These are phyloP conservation scores for Ptychoptera albimana DNA, from an alignment of 2,888 invertebrate species.

Conservation along the genomic window DNA sequence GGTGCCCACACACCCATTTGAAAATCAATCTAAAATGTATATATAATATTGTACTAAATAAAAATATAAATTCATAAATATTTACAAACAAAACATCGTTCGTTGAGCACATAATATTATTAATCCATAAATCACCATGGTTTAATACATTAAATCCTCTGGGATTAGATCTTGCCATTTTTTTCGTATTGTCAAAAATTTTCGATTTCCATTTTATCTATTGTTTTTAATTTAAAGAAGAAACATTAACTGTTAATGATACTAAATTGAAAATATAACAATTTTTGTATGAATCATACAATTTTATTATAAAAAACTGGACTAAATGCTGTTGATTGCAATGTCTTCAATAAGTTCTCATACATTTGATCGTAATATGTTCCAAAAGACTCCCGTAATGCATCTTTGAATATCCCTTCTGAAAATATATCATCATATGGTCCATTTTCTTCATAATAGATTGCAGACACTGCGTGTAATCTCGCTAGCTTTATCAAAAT, in stretches of 20 bases:
- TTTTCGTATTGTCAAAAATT: neutral
- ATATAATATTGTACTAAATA: neutral
- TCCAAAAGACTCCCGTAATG: neutral
- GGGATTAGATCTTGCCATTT: neutral
- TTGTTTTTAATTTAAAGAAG: no score
- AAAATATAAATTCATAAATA: neutral
- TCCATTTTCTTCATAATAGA: slow-evolving; percentile 28
- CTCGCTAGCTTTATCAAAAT: slow-evolving; percentile 31
- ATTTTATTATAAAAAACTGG: no score
- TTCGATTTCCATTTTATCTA: neutral
- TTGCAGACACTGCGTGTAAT: slow-evolving; percentile 35
- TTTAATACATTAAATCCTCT: slow-evolving; percentile 20
- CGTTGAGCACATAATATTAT: slow-evolving; percentile 25
- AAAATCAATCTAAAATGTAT: slow-evolving; percentile 9
- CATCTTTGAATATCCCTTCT: slow-evolving; percentile 12
- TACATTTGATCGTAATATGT: slow-evolving; percentile 3
- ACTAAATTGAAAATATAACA: no score
- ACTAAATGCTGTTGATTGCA: neutral
- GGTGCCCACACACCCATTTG: slow-evolving; percentile 9
- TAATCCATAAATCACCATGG: slow-evolving; percentile 30
- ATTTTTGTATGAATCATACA: no score
- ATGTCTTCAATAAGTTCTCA: neutral
- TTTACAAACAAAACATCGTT: slow-evolving; percentile 6
- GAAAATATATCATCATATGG: slow-evolving; percentile 3
- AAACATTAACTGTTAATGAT: no score